Base-by-base conservation (phyloP, 2,113 vertebrate genomes). In the Nematolebias whitei region DNA sequence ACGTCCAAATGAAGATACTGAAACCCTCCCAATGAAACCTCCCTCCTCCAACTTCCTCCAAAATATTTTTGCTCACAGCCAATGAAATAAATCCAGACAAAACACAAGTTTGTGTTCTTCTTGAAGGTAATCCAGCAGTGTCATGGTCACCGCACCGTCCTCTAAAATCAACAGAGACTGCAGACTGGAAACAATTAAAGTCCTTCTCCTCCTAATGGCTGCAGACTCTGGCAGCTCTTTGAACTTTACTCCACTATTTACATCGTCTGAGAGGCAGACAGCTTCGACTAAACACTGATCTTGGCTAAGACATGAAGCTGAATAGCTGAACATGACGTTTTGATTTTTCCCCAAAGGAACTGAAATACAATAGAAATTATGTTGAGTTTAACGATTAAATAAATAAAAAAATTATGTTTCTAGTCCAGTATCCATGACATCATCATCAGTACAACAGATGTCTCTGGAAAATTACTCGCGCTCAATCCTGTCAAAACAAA, bases 401-500 rank as follows among this genome's bases (percentile, higher is more conserved):
- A 29, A 3, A 29, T 29, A 4, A 29, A 7, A 69, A 51, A 6
- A 2, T 7, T 5, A 45, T 16, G 26, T 7, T 7, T 29, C 2
- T 23, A 43, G 12, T 8, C 65, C 49, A 57, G 4, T 48, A 40
- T 55, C 23, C 63, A 74, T 54, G 26, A 73, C 54, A 67, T 32
- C 49, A 41, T 8, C 43, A 43, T 59, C 49, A 65, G 26, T 7
- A 53, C 47, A 58, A 60, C 74, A 80, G 78, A 79, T 82, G 80
- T 75, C 40, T 51, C 18, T 59, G 23, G 67, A 48, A 82, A 79
- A 72, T 74, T 40, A 23, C 20, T 24, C 57, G 16, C 2, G 18
- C 50, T 69, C 43, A 39, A 19, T 67, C 56, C 29, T 78, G 74
- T 75, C 82, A 87, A 90, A 88, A 88, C 84, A 89, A 65, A 48